phyloP scores from a whole-genome alignment of 2,888 invertebrate species.

The Xanthorhoe designata region DNA sequence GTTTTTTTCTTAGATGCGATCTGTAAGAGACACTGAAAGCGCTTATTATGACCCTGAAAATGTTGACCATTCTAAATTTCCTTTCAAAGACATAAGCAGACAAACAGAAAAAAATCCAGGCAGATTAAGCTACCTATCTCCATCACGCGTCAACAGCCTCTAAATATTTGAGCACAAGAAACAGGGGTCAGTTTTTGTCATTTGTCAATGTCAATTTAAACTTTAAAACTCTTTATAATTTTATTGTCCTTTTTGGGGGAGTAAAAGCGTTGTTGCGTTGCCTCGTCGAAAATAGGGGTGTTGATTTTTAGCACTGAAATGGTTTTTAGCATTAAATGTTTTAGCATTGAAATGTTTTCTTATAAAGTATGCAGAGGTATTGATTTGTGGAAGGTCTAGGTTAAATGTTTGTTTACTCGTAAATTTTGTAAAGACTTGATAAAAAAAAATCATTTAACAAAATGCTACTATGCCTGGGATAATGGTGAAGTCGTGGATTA shows the following conservation, averaged over 20 bases:
- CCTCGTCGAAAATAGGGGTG: constrained; percentile 35
- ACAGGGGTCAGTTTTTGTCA: constrained; percentile 72
- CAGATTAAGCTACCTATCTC: constrained; percentile 29
- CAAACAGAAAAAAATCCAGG: constrained; percentile 2
- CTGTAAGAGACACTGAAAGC: too few relatives aligned
- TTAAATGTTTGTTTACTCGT: constrained; percentile 34
- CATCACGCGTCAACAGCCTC: constrained; percentile 63
- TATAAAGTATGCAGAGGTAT: constrained; percentile 67
- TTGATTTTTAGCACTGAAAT: constrained; percentile 76
- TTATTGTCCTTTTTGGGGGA: constrained; percentile 61
- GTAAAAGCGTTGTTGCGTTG: constrained; percentile 80
- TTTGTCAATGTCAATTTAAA: constrained; percentile 82
- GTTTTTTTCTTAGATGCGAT: too few relatives aligned
- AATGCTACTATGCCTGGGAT: not conserved
- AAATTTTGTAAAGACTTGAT: not conserved
- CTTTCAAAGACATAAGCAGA: not conserved
- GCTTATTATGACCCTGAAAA: too few relatives aligned
- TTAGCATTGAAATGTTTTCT: constrained; percentile 72
- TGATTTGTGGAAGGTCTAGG: constrained; percentile 45
- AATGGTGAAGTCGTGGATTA: not conserved
- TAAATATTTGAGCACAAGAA: constrained; percentile 79
- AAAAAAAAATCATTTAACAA: not conserved
- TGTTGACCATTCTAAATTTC: too few relatives aligned
- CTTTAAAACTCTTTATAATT: constrained; percentile 79
- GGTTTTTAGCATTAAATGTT: constrained; percentile 69